Conservation (phyloP, 2,888 invertebrate genomes). For the Rhyacophila evoluta region DNA sequence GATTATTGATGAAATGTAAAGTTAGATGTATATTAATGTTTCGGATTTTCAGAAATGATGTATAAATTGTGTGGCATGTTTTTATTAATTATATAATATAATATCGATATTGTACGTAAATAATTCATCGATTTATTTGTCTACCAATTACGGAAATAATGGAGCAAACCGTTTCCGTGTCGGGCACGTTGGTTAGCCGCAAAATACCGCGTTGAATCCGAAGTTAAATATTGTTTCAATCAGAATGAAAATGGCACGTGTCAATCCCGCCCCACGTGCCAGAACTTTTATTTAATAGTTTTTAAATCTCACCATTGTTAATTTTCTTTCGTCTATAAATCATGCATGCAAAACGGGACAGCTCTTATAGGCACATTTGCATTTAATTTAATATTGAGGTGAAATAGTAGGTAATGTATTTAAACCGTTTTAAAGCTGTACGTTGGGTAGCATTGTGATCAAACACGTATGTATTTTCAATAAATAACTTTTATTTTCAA, state of each 20-base stretch:
- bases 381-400: neutral
- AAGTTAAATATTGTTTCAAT: conserved; percentile 43
- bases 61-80: no score
- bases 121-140: no score
- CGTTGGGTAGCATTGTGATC: no score
- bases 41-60: no score
- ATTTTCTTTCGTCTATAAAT: neutral
- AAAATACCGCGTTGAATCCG: neutral
- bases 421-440: neutral
- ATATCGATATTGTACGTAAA: no score
- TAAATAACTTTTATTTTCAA: no score
- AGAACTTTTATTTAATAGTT: conserved; percentile 18
- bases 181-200: neutral
- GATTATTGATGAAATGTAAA: no score
- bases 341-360: conserved; percentile 2
- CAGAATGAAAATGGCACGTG: conserved; percentile 43
- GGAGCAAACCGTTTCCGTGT: neutral
- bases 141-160: neutral
- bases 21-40: no score
- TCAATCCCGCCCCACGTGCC: conserved; percentile 26
- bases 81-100: no score
- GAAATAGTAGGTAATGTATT: neutral
- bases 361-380: neutral
- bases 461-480: no score
- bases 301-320: conserved; percentile 19